A percentile compares a stretch with the other conserved stretches of the same genome.
Evolutionary conservation across 2,888 invertebrate species (phyloP).

Genomic region (Nebria salina): DNA sequence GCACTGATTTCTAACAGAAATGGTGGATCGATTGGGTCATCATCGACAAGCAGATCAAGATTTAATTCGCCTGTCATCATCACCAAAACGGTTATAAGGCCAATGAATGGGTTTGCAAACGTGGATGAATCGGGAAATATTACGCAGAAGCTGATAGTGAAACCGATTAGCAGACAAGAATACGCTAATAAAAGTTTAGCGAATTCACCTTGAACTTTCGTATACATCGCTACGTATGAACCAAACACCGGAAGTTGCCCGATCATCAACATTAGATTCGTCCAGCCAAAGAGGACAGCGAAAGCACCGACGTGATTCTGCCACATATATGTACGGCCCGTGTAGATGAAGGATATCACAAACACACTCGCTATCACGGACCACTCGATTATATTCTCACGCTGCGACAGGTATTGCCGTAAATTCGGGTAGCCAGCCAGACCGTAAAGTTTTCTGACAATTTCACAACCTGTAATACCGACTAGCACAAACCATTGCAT

Average conservation of each 20-base stretch:
- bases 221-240: slow-evolving; percentile 91
- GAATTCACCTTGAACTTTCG: slow-evolving; percentile 87
- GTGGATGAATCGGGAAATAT: slow-evolving; percentile 85
- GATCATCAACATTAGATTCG: slow-evolving; percentile 90
- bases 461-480: slow-evolving; percentile 81
- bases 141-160: slow-evolving; percentile 88
- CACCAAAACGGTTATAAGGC: slow-evolving; percentile 83
- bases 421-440: slow-evolving; percentile 84
- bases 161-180: slow-evolving; percentile 84
- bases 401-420: slow-evolving; percentile 83
- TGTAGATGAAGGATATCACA: slow-evolving; percentile 83
- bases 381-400: slow-evolving; percentile 89
- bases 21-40: slow-evolving; percentile 79
- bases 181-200: slow-evolving; percentile 87
- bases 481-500: slow-evolving; percentile 86
- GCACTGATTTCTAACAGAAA: slow-evolving; percentile 82
- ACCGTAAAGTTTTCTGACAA: slow-evolving; percentile 82
- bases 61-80: slow-evolving; percentile 92
- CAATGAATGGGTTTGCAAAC: slow-evolving; percentile 85
- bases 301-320: slow-evolving; percentile 89
- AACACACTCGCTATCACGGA: slow-evolving; percentile 86
- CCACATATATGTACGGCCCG: slow-evolving; percentile 81
- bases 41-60: slow-evolving; percentile 78
- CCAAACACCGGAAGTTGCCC: slow-evolving; percentile 89
- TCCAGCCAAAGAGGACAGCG: slow-evolving; percentile 87